These are phyloP conservation scores for Tipula helvola DNA, from an alignment of 2,888 invertebrate species.

Conservation along the genomic window DNA sequence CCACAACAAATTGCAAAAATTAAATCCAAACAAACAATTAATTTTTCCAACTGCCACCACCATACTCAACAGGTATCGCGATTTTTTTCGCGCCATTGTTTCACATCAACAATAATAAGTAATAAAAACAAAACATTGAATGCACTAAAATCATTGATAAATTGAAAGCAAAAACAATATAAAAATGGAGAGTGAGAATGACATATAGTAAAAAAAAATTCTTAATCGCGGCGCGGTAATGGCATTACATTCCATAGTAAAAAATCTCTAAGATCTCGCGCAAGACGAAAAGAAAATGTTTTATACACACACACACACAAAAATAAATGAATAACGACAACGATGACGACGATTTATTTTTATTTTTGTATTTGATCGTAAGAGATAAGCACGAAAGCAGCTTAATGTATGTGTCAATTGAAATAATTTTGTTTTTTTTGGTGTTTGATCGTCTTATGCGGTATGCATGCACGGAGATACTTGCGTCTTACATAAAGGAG, in stretches of 20 bases:
- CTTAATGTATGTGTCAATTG: neutral
- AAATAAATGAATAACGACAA: neutral
- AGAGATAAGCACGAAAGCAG: neutral
- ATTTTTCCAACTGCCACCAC: too few species aligned
- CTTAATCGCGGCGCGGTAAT: neutral
- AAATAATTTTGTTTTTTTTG: neutral
- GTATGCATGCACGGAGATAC: neutral
- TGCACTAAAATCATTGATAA: neutral
- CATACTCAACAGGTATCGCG: neutral
- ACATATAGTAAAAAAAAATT: neutral
- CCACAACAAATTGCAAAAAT: too few species aligned
- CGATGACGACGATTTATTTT: neutral
- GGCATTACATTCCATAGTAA: slow-evolving; percentile 4
- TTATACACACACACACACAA: neutral
- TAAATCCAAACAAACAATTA: too few species aligned
- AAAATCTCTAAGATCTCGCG: neutral
- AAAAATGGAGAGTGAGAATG: neutral
- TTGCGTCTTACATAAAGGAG: neutral
- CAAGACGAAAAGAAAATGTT: neutral
- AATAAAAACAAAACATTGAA: neutral
- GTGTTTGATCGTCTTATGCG: neutral
- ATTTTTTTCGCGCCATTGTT: neutral
- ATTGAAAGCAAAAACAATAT: neutral
- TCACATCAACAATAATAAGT: neutral
- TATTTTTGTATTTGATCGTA: neutral